phyloP scores from a whole-genome alignment of 2,113 vertebrate genomes.

The Pseudonaja textilis region DNA sequence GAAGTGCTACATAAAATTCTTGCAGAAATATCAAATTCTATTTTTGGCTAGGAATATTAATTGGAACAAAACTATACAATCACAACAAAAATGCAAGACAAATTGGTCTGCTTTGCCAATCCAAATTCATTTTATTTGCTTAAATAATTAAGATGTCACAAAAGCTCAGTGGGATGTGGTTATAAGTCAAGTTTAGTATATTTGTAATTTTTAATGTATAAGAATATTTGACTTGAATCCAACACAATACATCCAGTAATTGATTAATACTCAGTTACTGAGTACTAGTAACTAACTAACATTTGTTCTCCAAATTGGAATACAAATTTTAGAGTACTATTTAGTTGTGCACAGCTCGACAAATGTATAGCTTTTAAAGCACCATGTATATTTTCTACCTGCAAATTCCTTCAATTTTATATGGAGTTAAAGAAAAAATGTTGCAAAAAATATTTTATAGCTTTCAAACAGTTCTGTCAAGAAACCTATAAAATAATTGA shows the following conservation, averaged over 20 bases:
- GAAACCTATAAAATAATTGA: neutral
- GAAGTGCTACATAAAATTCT: neutral
- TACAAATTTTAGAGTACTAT: neutral
- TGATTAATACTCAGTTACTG: neutral
- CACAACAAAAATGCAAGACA: neutral
- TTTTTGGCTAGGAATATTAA: neutral
- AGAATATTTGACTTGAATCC: neutral
- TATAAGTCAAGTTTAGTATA: neutral
- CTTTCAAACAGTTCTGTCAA: neutral
- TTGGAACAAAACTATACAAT: neutral
- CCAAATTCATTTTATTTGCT: neutral
- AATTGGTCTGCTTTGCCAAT: neutral
- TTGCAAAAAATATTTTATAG: neutral
- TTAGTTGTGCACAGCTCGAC: neutral
- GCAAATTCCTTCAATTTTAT: neutral
- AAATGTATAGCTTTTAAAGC: neutral
- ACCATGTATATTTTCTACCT: neutral
- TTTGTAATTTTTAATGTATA: neutral
- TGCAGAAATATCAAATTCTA: neutral
- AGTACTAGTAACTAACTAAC: too few species aligned
- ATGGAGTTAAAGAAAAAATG: neutral
- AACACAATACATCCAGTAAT: neutral
- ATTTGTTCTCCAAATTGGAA: neutral
- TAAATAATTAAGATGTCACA: neutral
- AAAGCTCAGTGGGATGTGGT: neutral